Evolutionary conservation across 1,140 invertebrate genomes (phyloP), one percentile per base, ranked within the genome.

Genomic region (Acromyrmex heyeri): DNA sequence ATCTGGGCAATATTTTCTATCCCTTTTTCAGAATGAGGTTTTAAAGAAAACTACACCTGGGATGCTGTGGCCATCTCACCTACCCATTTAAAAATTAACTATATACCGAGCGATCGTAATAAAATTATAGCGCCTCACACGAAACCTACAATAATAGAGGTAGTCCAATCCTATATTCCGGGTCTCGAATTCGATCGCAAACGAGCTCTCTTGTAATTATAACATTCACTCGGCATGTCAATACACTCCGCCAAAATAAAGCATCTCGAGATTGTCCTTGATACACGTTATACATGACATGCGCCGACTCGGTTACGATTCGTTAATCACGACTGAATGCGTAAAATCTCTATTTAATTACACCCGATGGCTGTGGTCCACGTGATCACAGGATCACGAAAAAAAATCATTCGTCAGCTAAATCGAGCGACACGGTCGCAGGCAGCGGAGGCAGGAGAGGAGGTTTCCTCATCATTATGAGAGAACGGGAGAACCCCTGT

Each of bases 331-430:
- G 62, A 81, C 10, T 14, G 38, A 48, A 69, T 44, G 75, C 79
- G 38, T 59, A 34, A 34, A 82, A 86, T 86, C 77, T 27, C 27
- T 34, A 64, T 86, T 86, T 86, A 86, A 86, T 86, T 78, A 59
- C 50, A 53, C 44, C 78, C 78, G n/a, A 57, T n/a, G 44, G 55
- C 85, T 38, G 16, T 38, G 59, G 34, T 64, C 59, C 72, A 50
- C 8, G 16, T 18, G n/a, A 69, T 18, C 72, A 7, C 48, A 55
- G 18, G 21, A 27, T 61, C 53, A n/a, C 48, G 27, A 48, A 73
- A 87, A 87, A 87, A 87, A 85, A 72, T 85, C 67, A 85, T 87
- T 85, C 48, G 57, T 87, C 69, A 85, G 85, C 30, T 65, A 55
- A 53, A 85, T 87, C 64, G 53, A 65, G 59, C 27, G 48, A 38